Evolutionary conservation across 1,140 invertebrate genomes (phyloP).

Genomic region (Pentalonia nigronervosa): DNA sequence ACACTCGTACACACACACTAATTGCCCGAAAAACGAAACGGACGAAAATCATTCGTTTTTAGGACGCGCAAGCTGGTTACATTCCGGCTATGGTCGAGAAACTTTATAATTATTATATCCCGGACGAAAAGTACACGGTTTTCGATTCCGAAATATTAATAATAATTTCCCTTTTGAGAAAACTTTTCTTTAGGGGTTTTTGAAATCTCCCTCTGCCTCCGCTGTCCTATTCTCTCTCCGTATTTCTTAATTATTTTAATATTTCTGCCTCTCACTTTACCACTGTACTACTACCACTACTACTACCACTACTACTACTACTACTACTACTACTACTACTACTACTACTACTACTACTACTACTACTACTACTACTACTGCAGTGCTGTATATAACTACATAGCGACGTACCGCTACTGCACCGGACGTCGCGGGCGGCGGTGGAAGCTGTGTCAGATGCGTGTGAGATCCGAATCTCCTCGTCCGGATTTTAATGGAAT

Average conservation of each 20-base stretch:
- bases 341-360: neutral
- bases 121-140: constrained; percentile 50
- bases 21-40: constrained; percentile 42
- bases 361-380: neutral
- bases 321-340: neutral
- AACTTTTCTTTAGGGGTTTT: constrained; percentile 47
- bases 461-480: constrained; percentile 48
- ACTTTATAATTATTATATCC: constrained; percentile 55
- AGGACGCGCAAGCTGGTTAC: constrained; percentile 52
- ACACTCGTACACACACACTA: neutral
- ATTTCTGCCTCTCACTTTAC: constrained; percentile 1
- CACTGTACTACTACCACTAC: neutral
- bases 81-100: constrained; percentile 49
- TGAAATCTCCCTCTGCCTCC: neutral
- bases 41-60: constrained; percentile 57
- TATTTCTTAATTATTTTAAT: constrained; percentile 53
- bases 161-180: constrained; percentile 57
- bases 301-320: neutral
- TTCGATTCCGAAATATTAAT: constrained; percentile 55
- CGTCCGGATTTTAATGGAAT: constrained; percentile 52
- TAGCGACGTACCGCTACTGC: neutral
- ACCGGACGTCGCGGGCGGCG: neutral
- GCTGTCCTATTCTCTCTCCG: neutral
- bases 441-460: constrained; percentile 32
- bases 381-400: neutral